phyloP scores from a whole-genome alignment of 2,113 vertebrate genomes.

The Lophochroa leadbeateri region DNA sequence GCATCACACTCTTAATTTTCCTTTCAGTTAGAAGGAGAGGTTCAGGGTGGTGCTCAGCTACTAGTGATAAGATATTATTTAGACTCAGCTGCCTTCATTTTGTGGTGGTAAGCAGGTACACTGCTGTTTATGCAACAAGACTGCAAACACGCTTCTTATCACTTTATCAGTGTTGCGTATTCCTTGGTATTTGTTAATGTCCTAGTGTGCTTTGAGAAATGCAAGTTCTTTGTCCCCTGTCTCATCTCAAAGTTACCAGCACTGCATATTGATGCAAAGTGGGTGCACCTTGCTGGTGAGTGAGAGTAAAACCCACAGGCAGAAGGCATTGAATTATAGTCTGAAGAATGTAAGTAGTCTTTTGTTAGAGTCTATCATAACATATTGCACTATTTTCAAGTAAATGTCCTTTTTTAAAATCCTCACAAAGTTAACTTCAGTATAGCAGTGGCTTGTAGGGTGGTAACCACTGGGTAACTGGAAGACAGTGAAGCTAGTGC shows the following conservation, averaged over 20 bases:
- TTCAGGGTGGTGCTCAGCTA: not conserved
- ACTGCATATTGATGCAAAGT: not conserved
- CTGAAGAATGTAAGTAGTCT: not conserved
- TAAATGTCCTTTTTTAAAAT: not conserved
- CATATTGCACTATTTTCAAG: conserved; percentile 21
- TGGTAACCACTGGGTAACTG: conserved; percentile 39
- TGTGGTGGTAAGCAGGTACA: not conserved
- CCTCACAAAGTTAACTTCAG: conserved; percentile 28
- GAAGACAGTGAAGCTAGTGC: conserved; percentile 38
- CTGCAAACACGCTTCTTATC: not conserved
- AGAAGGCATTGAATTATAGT: not conserved
- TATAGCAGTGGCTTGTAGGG: not conserved
- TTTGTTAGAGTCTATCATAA: not conserved
- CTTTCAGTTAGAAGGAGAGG: not conserved
- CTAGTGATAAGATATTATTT: not conserved
- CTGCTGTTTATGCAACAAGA: not conserved
- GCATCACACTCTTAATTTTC: not conserved
- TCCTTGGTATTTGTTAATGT: not conserved
- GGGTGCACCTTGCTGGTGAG: not conserved
- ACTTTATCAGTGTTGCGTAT: not conserved
- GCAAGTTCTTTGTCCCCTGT: not conserved
- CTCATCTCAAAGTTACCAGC: rapidly evolving
- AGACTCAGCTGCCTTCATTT: not conserved
- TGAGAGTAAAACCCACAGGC: not conserved
- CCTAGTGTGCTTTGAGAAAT: not conserved